Evolutionary conservation across 2,888 invertebrate species (phyloP).

Genomic region (Cerceris rybyensis): DNA sequence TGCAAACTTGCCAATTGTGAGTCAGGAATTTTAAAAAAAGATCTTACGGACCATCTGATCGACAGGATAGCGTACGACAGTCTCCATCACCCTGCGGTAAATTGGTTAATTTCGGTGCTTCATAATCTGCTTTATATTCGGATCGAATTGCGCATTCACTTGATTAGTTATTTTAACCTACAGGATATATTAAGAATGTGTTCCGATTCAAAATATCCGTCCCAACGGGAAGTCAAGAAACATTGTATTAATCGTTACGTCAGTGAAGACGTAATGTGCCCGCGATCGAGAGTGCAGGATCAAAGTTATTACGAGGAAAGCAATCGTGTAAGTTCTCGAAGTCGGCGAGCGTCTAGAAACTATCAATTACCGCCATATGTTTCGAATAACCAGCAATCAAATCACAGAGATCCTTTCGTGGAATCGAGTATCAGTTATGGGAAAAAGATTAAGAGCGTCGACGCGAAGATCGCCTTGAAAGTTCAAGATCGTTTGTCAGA

Average conservation of each 20-base stretch:
- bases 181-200: conserved; percentile 66
- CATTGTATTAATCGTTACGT: conserved; percentile 15
- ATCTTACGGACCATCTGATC: conserved; percentile 69
- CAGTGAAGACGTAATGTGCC: conserved; percentile 18
- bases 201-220: conserved; percentile 35
- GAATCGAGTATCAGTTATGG: neutral
- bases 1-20: conserved; percentile 31
- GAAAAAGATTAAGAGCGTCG: neutral
- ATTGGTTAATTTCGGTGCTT: conserved; percentile 28
- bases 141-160: neutral
- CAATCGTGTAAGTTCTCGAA: conserved; percentile 8
- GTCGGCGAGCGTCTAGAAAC: neutral
- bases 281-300: neutral
- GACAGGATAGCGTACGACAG: conserved; percentile 76
- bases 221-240: conserved; percentile 5
- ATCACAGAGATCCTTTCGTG: neutral
- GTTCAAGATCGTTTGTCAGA: neutral
- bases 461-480: neutral
- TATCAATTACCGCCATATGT: neutral
- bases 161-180: neutral
- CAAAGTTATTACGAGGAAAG: conserved; percentile 7
- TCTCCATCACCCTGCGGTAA: conserved; percentile 75
- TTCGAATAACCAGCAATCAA: neutral
- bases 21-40: conserved; percentile 32
- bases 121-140: neutral